These are phyloP conservation scores for Mirounga angustirostris DNA, from an alignment of 2,113 vertebrate species.

Conservation along the genomic window DNA sequence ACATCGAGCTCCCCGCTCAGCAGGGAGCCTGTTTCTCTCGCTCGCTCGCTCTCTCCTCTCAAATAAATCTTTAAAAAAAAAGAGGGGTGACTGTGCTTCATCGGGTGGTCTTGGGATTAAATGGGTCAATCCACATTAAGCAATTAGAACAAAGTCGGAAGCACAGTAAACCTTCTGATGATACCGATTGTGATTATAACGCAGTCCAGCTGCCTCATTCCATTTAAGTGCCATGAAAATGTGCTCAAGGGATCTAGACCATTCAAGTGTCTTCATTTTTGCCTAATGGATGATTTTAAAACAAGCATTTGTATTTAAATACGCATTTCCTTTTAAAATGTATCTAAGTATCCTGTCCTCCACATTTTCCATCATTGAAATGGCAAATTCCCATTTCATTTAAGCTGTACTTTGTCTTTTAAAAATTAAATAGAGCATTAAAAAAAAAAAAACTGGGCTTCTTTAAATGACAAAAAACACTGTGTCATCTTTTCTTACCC, in stretches of 20 bases:
- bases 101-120: not conserved
- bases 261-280: conserved; percentile 14
- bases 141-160: not conserved
- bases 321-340: conserved; percentile 30
- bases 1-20: no score
- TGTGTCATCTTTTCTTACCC: conserved; percentile 60
- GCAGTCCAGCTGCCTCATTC: conserved; percentile 19
- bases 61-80: not conserved
- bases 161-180: not conserved
- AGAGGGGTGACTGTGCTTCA: not conserved
- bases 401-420: conserved; percentile 29
- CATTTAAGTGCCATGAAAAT: conserved; percentile 37
- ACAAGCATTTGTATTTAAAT: conserved; percentile 50
- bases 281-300: conserved; percentile 43
- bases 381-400: conserved; percentile 37
- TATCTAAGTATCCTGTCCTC: not conserved
- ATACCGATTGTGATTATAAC: not conserved
- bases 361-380: conserved; percentile 48
- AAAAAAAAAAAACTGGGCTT: not conserved
- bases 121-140: not conserved
- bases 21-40: not conserved
- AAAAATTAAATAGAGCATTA: conserved; percentile 64
- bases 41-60: no score
- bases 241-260: not conserved
- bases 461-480: conserved; percentile 54